A percentile compares a stretch with the other conserved stretches of the same genome.
phyloP scores from a whole-genome alignment of 2,797 vertebrate genomes.

The Thunnus albacares region DNA sequence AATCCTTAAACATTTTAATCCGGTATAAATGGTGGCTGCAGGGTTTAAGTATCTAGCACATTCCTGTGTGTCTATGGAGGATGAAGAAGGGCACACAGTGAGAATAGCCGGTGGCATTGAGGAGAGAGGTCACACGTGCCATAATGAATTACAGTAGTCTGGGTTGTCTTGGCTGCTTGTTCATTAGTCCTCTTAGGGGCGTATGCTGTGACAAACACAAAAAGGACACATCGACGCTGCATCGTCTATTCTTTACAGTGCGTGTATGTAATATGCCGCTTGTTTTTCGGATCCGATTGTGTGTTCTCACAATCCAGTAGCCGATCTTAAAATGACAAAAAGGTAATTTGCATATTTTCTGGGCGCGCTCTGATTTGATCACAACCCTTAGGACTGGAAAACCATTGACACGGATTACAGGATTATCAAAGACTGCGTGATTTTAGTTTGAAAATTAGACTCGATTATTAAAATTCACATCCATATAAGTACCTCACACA shows the following conservation, averaged over 20 bases:
- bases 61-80: slow-evolving; percentile 25
- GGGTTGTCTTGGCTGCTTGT: slow-evolving; percentile 65
- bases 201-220: slow-evolving; percentile 49
- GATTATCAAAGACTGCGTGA: slow-evolving; percentile 19
- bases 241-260: slow-evolving; percentile 41
- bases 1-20: background rate
- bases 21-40: background rate
- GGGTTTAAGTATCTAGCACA: slow-evolving; percentile 15
- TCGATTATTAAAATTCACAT: slow-evolving; percentile 20
- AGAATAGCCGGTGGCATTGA: slow-evolving; percentile 61
- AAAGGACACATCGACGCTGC: slow-evolving; percentile 57
- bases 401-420: slow-evolving; percentile 11
- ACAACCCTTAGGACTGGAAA: slow-evolving; percentile 21
- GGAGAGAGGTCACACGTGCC: slow-evolving; percentile 77
- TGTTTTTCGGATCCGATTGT: slow-evolving; percentile 43
- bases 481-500: background rate
- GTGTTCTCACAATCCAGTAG: slow-evolving; percentile 40
- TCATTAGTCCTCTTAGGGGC: slow-evolving; percentile 70
- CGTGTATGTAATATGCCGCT: background rate
- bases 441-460: slow-evolving; percentile 19
- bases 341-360: slow-evolving; percentile 61
- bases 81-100: slow-evolving; percentile 57
- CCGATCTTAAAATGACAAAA: slow-evolving; percentile 56
- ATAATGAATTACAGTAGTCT: slow-evolving; percentile 75
- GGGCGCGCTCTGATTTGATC: slow-evolving; percentile 38